Conservation (phyloP, 2,113 vertebrate species). For the Lonchura striata region DNA sequence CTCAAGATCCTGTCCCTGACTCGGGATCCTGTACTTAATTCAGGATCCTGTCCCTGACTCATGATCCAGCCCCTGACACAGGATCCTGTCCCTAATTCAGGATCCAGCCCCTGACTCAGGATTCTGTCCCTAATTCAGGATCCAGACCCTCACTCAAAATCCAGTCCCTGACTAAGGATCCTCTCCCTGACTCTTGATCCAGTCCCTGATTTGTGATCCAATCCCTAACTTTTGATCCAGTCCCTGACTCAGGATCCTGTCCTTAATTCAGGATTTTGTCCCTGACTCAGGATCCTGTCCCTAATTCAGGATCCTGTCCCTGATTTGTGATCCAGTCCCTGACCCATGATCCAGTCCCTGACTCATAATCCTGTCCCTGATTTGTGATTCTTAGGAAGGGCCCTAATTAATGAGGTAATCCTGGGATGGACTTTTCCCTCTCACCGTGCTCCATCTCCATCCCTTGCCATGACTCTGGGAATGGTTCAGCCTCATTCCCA, state of each 20-base stretch:
- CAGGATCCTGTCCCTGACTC: rapidly evolving
- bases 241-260: rapidly evolving
- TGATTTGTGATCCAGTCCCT: too few relatives aligned
- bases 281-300: rapidly evolving
- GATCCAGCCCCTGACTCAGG: too few relatives aligned
- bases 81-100: not conserved
- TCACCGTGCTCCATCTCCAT: too few relatives aligned
- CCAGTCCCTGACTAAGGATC: too few relatives aligned
- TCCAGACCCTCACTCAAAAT: too few relatives aligned
- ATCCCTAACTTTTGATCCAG: rapidly evolving
- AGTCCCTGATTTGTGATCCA: rapidly evolving
- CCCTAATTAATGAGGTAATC: too few relatives aligned
- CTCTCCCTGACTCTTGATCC: not conserved
- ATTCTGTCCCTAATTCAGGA: rapidly evolving
- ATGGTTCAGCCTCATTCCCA: too few relatives aligned
- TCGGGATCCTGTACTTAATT: rapidly evolving
- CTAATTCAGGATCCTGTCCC: too few relatives aligned
- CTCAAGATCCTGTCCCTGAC: rapidly evolving
- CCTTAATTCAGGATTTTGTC: rapidly evolving
- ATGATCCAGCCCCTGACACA: not conserved
- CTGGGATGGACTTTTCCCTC: too few relatives aligned
- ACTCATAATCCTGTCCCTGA: not conserved
- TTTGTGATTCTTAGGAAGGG: too few relatives aligned
- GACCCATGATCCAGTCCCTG: rapidly evolving
- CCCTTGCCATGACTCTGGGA: too few relatives aligned